A percentile compares a stretch with the other conserved stretches of the same genome.
Conservation (phyloP, 1,140 invertebrate species). For the Lepidotrigona ventralis region DNA sequence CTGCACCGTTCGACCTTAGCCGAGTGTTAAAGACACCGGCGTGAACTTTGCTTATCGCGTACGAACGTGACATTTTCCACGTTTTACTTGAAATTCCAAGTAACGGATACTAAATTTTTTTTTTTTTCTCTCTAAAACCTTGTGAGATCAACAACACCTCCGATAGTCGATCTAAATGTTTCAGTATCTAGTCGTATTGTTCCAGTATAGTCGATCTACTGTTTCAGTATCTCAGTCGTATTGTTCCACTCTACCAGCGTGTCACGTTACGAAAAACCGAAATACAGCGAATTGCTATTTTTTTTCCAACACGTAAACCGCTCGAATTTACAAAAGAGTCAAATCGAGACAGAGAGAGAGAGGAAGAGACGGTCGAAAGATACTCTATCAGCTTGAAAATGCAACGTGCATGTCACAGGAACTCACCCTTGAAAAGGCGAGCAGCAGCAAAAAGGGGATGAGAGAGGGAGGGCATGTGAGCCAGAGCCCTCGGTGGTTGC, state of each 20-base stretch:
- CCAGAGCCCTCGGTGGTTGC: conserved; percentile 34
- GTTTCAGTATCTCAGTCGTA: too few species aligned
- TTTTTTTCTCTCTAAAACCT: too few species aligned
- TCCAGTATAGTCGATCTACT: too few species aligned
- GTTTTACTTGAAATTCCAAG: not conserved
- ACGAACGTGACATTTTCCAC: not conserved
- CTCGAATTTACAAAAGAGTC: not conserved
- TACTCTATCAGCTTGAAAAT: not conserved
- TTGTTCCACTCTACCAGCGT: too few species aligned
- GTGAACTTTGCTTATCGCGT: not conserved
- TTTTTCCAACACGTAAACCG: not conserved
- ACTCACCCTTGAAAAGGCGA: conserved; percentile 31
- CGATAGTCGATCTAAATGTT: too few species aligned
- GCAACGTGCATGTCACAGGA: conserved; percentile 12
- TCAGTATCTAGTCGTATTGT: too few species aligned
- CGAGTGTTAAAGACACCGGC: conserved; percentile 6
- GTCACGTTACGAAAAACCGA: not conserved
- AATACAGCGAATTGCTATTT: not conserved
- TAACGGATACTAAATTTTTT: too few species aligned
- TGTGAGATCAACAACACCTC: too few species aligned
- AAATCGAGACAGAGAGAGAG: not conserved
- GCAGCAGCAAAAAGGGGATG: not conserved
- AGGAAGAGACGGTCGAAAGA: not conserved
- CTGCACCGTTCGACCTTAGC: conserved; percentile 1
- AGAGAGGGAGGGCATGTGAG: not conserved